A percentile compares a stretch with the other conserved stretches of the same genome.
Conservation (phyloP, 2,888 invertebrate species). For the Drosophila mimetica region DNA sequence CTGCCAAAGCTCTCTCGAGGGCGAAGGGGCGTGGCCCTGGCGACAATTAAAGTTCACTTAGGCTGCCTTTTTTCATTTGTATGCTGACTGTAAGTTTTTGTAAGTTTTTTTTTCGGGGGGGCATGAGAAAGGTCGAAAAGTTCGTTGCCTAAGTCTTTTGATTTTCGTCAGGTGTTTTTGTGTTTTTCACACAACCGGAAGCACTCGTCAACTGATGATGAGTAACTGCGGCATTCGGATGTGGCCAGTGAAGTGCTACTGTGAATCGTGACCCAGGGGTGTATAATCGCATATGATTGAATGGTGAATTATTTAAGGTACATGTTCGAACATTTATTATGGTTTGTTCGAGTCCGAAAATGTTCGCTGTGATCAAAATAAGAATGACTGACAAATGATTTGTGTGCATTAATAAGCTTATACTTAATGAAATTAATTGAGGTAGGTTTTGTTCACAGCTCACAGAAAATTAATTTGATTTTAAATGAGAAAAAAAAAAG, state of each 20-base stretch:
- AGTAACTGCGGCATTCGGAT: constrained; percentile 33
- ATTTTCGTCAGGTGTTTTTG: constrained; percentile 37
- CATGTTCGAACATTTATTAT: constrained; percentile 17
- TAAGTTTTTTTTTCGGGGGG: no score
- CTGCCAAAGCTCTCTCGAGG: neutral
- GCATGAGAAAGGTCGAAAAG: constrained; percentile 50
- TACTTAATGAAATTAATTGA: neutral
- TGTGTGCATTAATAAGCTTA: neutral
- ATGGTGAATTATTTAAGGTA: constrained; percentile 8
- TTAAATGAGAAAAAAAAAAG: no score
- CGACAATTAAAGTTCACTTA: constrained; percentile 45
- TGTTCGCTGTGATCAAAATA: constrained; percentile 15
- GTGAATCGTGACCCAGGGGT: constrained; percentile 15
- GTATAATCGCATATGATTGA: neutral
- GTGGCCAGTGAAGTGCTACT: constrained; percentile 35
- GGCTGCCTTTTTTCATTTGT: neutral
- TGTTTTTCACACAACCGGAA: constrained; percentile 60
- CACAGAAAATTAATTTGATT: no score
- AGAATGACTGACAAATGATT: constrained; percentile 12
- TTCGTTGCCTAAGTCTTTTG: constrained; percentile 76
- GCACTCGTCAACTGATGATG: constrained; percentile 37
- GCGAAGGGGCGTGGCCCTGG: constrained; percentile 38
- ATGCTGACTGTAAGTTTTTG: neutral
- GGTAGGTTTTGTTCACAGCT: no score
- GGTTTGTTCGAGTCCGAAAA: constrained; percentile 14